Evolutionary conservation across 2,113 vertebrate species (phyloP).

Genomic region (Meriones unguiculatus): DNA sequence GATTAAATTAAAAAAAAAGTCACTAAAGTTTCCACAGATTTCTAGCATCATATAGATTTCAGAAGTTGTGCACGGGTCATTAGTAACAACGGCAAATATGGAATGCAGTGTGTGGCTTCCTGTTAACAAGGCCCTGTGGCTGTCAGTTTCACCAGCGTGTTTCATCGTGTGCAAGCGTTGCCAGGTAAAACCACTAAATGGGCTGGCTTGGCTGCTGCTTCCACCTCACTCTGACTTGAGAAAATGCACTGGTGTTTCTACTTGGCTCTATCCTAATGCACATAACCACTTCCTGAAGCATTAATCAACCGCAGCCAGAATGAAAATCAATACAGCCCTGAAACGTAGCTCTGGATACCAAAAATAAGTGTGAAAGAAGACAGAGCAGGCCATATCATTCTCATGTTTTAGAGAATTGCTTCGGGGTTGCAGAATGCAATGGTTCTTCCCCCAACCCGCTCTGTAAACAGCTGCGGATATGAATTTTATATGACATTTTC

Average conservation of each 20-base stretch:
- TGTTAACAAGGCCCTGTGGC: constrained; percentile 26
- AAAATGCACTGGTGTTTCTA: constrained; percentile 78
- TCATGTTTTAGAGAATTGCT: constrained; percentile 72
- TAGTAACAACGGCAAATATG: constrained; percentile 67
- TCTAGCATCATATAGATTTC: constrained; percentile 56
- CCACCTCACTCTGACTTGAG: constrained; percentile 11
- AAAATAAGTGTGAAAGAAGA: constrained; percentile 78
- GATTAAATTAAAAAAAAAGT: constrained; percentile 42
- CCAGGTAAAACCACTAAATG: constrained; percentile 66
- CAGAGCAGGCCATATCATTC: constrained; percentile 12
- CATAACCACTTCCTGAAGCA: constrained; percentile 79
- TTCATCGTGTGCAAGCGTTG: constrained; percentile 44
- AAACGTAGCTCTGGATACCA: constrained; percentile 74
- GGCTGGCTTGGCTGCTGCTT: not conserved
- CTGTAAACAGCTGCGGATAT: constrained; percentile 65
- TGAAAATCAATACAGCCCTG: constrained; percentile 83
- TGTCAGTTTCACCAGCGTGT: constrained; percentile 55
- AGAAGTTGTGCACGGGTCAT: constrained; percentile 61
- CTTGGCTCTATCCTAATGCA: constrained; percentile 73
- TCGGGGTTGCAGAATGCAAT: constrained; percentile 60
- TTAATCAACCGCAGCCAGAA: constrained; percentile 83
- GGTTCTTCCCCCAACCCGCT: constrained; percentile 38
- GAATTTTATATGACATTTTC: constrained; percentile 75
- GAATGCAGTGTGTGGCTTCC: constrained; percentile 46
- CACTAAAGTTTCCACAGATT: constrained; percentile 60